Conservation (phyloP, 2,113 vertebrate genomes). For the Psilopsiagon aurifrons region DNA sequence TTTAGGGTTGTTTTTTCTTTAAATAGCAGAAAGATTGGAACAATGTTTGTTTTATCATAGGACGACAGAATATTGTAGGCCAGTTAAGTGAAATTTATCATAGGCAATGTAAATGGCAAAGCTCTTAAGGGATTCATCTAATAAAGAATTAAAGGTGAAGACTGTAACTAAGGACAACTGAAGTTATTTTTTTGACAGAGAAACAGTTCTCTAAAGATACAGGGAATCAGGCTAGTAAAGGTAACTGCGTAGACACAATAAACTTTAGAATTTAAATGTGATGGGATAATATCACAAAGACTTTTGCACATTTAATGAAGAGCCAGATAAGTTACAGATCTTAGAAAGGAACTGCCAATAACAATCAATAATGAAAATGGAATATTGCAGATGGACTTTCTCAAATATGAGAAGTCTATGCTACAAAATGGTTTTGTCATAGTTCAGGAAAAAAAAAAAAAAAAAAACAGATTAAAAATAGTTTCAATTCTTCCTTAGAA, state of each 20-base stretch:
- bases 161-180: neutral
- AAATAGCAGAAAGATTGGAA: neutral
- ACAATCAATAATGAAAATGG: neutral
- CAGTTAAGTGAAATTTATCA: neutral
- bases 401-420: neutral
- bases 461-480: neutral
- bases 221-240: neutral
- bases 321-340: neutral
- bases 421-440: neutral
- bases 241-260: neutral
- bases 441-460: neutral
- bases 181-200: neutral
- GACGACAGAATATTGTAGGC: neutral
- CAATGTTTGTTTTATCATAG: neutral
- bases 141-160: neutral
- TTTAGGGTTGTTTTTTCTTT: accelerated
- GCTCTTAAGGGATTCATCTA: neutral
- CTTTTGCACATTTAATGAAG: neutral
- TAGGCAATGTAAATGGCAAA: neutral
- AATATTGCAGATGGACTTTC: neutral
- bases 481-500: neutral
- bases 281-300: neutral
- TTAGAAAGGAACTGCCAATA: neutral
- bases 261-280: neutral
- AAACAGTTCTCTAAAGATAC: neutral